Evolutionary conservation across 1,140 invertebrate species (phyloP).

Genomic region (Gryllus bimaculatus): DNA sequence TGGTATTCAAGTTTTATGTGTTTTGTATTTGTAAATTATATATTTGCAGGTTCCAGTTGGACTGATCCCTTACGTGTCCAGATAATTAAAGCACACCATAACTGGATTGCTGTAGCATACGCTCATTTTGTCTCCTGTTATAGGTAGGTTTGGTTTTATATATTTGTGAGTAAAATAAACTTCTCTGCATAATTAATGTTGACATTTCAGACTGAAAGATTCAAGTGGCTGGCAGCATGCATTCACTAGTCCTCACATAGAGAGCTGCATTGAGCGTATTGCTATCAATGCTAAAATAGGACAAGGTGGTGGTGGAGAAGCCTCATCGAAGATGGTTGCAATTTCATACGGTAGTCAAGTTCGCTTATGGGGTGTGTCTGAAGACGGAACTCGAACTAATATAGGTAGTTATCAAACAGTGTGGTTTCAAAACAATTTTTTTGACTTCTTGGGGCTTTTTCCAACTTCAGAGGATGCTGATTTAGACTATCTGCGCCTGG

Average conservation of each 20-base stretch:
- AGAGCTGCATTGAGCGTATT: slow-evolving; percentile 79
- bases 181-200: no score
- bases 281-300: slow-evolving; percentile 91
- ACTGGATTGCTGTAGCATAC: slow-evolving; percentile 95
- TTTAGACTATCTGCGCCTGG: not conserved
- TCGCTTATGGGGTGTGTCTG: slow-evolving; percentile 79
- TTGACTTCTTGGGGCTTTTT: no score
- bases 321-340: slow-evolving; percentile 72
- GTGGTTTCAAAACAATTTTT: not conserved
- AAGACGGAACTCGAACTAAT: slow-evolving; percentile 64
- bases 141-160: slow-evolving; percentile 45
- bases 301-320: slow-evolving; percentile 38
- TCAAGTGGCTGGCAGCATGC: slow-evolving; percentile 91
- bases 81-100: slow-evolving; percentile 94
- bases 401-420: slow-evolving; percentile 46
- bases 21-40: slow-evolving; percentile 3
- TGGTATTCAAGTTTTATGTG: no score
- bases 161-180: not conserved
- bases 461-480: no score
- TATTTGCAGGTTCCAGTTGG: slow-evolving; percentile 50
- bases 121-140: slow-evolving; percentile 93
- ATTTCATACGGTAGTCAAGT: slow-evolving; percentile 80
- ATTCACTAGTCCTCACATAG: slow-evolving; percentile 87
- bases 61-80: slow-evolving; percentile 78
- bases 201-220: slow-evolving; percentile 69